A percentile compares a stretch with the other conserved stretches of the same genome.
Evolutionary conservation across 2,888 invertebrate species (phyloP).

Genomic region (Cheilosia soror): DNA sequence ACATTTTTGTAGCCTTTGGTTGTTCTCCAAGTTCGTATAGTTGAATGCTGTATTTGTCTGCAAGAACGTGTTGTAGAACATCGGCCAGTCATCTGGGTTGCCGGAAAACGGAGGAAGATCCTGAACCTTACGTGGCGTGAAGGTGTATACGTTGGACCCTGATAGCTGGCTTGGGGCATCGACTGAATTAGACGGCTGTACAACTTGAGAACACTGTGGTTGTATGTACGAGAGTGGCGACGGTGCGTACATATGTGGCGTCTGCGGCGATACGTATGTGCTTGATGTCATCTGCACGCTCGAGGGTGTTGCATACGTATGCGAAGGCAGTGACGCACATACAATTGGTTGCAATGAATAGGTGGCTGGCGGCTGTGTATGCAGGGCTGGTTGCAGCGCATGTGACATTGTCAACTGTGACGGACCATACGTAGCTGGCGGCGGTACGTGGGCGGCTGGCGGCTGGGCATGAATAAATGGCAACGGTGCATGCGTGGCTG

Average conservation of each 20-base stretch:
- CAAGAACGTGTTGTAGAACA: conserved; percentile 60
- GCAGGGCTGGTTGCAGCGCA: no score
- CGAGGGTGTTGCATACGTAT: conserved; percentile 4
- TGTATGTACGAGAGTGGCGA: conserved; percentile 27
- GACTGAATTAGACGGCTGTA: no score
- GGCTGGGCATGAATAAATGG: no score
- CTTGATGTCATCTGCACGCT: conserved; percentile 8
- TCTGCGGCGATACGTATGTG: conserved; percentile 6
- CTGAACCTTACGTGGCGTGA: conserved; percentile 40
- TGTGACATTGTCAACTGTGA: no score
- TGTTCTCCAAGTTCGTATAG: conserved; percentile 64
- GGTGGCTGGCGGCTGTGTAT: no score
- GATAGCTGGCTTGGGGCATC: conserved; percentile 6
- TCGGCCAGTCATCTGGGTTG: conserved; percentile 50
- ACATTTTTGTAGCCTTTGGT: conserved; percentile 50
- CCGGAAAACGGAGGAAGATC: conserved; percentile 67
- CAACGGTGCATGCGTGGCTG: no score
- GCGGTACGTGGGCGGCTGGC: no score
- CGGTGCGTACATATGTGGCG: conserved; percentile 11
- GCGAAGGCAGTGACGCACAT: conserved; percentile 1
- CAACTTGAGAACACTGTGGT: conserved; percentile 4
- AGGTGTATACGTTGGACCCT: not conserved
- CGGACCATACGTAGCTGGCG: no score
- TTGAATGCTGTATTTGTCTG: conserved; percentile 55
- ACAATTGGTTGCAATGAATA: not conserved